Conservation (phyloP, 2,113 vertebrate genomes). For the Osmerus eperlanus region DNA sequence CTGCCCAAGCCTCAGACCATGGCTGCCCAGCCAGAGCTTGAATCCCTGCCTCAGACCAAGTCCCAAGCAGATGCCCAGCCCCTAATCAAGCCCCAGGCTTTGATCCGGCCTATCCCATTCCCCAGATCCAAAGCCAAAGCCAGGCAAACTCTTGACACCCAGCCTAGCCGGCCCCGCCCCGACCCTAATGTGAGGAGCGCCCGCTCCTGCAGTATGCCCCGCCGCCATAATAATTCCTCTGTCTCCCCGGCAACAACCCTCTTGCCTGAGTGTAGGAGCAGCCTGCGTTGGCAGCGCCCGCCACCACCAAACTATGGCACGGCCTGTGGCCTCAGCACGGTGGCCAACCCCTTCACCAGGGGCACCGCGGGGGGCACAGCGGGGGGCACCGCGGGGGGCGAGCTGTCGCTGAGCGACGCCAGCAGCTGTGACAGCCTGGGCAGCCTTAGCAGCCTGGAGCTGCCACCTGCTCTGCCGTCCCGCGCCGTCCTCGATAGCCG, state of each 20-base stretch:
- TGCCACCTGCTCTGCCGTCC: slow-evolving; percentile 62
- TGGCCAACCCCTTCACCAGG: slow-evolving; percentile 8
- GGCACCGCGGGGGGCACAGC: slow-evolving; percentile 1
- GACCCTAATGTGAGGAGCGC: slow-evolving; percentile 22
- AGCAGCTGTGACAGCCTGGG: slow-evolving; percentile 81
- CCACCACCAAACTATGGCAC: slow-evolving; percentile 71
- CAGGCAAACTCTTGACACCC: slow-evolving; percentile 53
- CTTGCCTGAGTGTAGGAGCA: slow-evolving; percentile 63
- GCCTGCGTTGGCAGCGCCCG: slow-evolving; percentile 65
- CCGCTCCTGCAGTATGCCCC: slow-evolving; percentile 57
- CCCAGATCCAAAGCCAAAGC: slow-evolving; percentile 37
- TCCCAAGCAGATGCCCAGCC: slow-evolving; percentile 23
- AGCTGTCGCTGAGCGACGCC: slow-evolving; percentile 77
- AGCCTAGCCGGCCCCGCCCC: not conserved
- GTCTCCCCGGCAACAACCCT: slow-evolving; percentile 39
- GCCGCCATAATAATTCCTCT: slow-evolving; percentile 61
- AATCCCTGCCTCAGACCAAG: slow-evolving; percentile 29
- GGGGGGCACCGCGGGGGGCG: slow-evolving; percentile 20
- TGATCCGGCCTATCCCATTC: slow-evolving; percentile 42
- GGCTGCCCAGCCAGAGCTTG: slow-evolving; percentile 7
- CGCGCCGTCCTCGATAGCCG: slow-evolving; percentile 71
- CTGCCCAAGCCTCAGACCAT: slow-evolving; percentile 17
- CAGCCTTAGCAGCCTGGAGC: slow-evolving; percentile 64
- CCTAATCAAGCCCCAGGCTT: slow-evolving; percentile 33
- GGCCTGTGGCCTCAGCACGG: slow-evolving; percentile 55